Conservation (phyloP, 2,113 vertebrate genomes). For the Podarcis muralis region DNA sequence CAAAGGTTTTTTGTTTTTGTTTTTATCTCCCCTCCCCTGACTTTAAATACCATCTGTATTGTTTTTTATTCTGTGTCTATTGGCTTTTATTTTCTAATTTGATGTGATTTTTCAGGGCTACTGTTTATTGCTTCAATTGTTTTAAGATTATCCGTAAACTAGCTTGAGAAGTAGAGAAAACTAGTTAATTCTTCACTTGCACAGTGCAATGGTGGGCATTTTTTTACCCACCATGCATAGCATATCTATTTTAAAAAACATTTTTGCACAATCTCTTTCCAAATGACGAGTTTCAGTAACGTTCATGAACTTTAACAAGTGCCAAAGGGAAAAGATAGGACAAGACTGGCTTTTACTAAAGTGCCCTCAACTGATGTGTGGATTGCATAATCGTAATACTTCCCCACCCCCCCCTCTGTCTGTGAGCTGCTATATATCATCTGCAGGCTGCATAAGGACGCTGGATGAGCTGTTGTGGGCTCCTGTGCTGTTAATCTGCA, state of each 20-base stretch:
- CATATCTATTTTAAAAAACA: neutral
- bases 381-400: slow-evolving; percentile 12
- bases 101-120: neutral
- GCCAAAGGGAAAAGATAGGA: slow-evolving; percentile 22
- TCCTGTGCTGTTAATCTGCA: slow-evolving; percentile 49
- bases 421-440: neutral
- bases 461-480: neutral
- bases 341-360: neutral
- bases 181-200: neutral
- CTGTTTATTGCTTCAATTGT: neutral
- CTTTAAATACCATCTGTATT: no score
- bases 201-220: neutral
- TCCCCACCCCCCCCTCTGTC: neutral
- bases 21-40: no score
- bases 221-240: neutral
- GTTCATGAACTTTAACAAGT: slow-evolving; percentile 45
- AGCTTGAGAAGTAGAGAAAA: neutral
- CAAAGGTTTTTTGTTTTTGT: no score
- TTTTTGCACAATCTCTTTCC: neutral
- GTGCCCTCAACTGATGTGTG: slow-evolving; percentile 32
- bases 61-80: no score
- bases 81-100: neutral
- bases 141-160: neutral
- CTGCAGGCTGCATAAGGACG: neutral
- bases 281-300: neutral